phyloP scores from a whole-genome alignment of 2,888 invertebrate species.

The Drosophila diplacantha region DNA sequence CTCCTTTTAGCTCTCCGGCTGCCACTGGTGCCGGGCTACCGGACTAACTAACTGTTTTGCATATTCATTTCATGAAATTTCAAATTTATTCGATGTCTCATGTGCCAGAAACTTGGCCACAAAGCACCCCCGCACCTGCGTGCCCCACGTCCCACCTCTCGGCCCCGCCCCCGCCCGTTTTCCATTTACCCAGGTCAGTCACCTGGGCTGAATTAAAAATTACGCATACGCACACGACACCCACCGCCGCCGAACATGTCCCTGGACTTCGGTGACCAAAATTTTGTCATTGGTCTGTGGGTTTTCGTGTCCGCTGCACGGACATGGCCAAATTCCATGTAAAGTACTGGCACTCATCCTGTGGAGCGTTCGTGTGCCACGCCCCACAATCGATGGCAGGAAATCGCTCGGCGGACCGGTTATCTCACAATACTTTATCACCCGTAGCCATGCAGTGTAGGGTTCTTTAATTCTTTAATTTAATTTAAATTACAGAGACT shows the following conservation, averaged over 20 bases:
- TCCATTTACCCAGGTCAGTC: conserved; percentile 30
- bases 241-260: conserved; percentile 9
- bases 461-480: conserved; percentile 1
- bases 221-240: conserved; percentile 21
- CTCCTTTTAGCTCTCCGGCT: background rate
- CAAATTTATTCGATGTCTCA: conserved; percentile 63
- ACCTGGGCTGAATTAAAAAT: conserved; percentile 50
- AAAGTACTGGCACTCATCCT: conserved; percentile 12
- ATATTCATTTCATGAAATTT: conserved; percentile 67
- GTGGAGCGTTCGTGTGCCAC: conserved; percentile 8
- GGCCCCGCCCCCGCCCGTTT: background rate
- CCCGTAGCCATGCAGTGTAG: background rate
- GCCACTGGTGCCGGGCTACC: conserved; percentile 2
- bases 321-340: conserved; percentile 16
- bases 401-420: conserved; percentile 2
- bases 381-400: conserved; percentile 19
- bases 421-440: conserved; percentile 14
- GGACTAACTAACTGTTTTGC: conserved; percentile 57
- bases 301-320: conserved; percentile 13
- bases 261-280: conserved; percentile 28
- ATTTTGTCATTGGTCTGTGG: conserved; percentile 33
- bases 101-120: conserved; percentile 35
- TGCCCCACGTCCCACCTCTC: background rate
- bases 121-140: conserved; percentile 21
- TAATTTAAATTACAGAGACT: no score